A percentile compares a stretch with the other conserved stretches of the same genome.
Evolutionary conservation across 2,113 vertebrate species (phyloP).

Genomic region (Myotis brandtii): DNA sequence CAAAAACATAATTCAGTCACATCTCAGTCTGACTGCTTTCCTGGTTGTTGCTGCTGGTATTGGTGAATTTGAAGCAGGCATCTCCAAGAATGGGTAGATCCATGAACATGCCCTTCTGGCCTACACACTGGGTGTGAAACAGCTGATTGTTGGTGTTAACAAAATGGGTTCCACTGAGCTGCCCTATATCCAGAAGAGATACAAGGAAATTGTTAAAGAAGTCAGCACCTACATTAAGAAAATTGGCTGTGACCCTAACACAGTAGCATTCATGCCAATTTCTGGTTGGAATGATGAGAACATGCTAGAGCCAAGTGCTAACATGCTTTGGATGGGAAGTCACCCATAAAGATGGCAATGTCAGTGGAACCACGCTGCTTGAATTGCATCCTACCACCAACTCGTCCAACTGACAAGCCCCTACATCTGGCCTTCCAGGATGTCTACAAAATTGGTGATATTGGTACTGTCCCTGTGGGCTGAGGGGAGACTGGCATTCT

Average conservation of each 20-base stretch:
- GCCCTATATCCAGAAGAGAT: background rate
- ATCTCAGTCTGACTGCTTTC: no score
- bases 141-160: background rate
- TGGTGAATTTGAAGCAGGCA: no score
- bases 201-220: background rate
- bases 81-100: background rate
- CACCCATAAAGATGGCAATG: background rate
- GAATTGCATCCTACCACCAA: background rate
- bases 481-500: background rate
- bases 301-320: background rate
- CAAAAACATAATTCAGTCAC: no score
- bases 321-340: background rate
- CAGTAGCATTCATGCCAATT: background rate
- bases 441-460: background rate
- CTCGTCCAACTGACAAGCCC: background rate
- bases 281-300: background rate
- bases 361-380: background rate
- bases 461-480: background rate
- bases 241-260: background rate
- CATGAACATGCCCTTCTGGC: background rate
- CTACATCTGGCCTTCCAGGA: background rate
- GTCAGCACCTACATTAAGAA: background rate
- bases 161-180: background rate
- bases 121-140: background rate
- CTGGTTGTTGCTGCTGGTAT: no score